Evolutionary conservation across 2,888 invertebrate species (phyloP).

Genomic region (Halictus ligatus): DNA sequence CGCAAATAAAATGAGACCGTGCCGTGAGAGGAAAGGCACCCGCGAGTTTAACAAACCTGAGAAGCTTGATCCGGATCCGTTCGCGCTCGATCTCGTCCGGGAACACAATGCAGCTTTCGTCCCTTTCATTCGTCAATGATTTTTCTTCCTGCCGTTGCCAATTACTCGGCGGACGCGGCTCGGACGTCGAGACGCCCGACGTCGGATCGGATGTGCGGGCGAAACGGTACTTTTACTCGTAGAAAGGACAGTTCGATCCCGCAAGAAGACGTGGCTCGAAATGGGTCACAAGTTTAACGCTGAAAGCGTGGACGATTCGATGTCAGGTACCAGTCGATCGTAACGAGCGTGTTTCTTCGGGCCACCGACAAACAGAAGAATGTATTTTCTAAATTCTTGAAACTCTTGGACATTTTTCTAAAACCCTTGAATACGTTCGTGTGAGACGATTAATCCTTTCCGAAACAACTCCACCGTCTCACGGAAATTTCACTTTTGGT

Average conservation of each 20-base stretch:
- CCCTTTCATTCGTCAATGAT: not conserved
- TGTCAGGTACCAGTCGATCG: not conserved
- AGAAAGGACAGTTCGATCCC: not conserved
- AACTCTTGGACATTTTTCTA: not conserved
- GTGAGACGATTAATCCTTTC: not conserved
- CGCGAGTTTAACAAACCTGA: conserved; percentile 15
- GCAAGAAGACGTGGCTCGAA: not conserved
- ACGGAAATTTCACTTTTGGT: too few relatives aligned
- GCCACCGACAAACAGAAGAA: not conserved
- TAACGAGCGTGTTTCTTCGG: not conserved
- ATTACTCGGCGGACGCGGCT: not conserved
- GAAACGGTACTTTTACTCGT: not conserved
- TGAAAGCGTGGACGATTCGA: not conserved
- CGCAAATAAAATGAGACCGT: conserved; percentile 21
- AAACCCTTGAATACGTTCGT: not conserved
- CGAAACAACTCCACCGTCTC: not conserved
- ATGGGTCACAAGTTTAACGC: not conserved
- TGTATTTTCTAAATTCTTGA: not conserved
- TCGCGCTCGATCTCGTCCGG: not conserved
- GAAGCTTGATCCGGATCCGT: not conserved
- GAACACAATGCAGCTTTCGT: conserved; percentile 3
- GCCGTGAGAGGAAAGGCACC: conserved; percentile 37
- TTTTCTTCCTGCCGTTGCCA: not conserved
- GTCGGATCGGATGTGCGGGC: not conserved
- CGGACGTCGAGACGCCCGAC: too few relatives aligned